Conservation (phyloP, 2,113 vertebrate species). For the Ctenomys sociabilis region DNA sequence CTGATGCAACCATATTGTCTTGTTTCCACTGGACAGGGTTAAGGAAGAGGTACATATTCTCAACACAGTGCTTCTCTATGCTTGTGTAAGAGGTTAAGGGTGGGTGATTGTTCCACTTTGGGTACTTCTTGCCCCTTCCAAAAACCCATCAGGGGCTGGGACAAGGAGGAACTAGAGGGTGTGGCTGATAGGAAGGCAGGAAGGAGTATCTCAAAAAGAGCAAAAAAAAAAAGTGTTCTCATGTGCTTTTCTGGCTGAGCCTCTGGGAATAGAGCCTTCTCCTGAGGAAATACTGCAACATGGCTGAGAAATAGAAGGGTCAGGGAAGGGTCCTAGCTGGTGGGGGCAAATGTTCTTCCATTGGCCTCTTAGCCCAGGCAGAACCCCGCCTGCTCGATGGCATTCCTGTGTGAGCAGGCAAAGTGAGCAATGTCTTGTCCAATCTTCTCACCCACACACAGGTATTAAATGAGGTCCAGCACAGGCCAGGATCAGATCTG, state of each 20-base stretch:
- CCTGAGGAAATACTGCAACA: slow-evolving; percentile 64
- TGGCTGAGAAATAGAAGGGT: neutral
- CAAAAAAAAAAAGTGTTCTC: slow-evolving; percentile 61
- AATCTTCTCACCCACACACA: neutral
- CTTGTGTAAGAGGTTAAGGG: slow-evolving; percentile 53
- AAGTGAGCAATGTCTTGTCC: slow-evolving; percentile 49
- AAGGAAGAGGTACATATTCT: slow-evolving; percentile 70
- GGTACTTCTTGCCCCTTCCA: slow-evolving; percentile 73
- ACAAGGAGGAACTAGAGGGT: slow-evolving; percentile 77
- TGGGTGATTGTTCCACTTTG: slow-evolving; percentile 1
- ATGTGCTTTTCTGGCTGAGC: slow-evolving; percentile 80
- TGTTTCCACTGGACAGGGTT: slow-evolving; percentile 54
- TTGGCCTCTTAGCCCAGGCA: neutral
- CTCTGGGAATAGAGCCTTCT: slow-evolving; percentile 75
- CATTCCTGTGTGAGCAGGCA: slow-evolving; percentile 50
- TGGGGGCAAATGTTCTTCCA: neutral
- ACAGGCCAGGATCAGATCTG: slow-evolving; percentile 57
- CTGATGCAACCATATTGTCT: slow-evolving; percentile 81
- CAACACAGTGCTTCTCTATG: slow-evolving; percentile 76
- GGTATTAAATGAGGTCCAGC: slow-evolving; percentile 56
- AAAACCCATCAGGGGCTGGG: slow-evolving; percentile 75
- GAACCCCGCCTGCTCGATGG: neutral
- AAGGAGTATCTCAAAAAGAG: slow-evolving; percentile 83
- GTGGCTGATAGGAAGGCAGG: slow-evolving; percentile 78
- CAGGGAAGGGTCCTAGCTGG: neutral